phyloP scores from a whole-genome alignment of 2,888 invertebrate species.

The Melanostoma scalare region DNA sequence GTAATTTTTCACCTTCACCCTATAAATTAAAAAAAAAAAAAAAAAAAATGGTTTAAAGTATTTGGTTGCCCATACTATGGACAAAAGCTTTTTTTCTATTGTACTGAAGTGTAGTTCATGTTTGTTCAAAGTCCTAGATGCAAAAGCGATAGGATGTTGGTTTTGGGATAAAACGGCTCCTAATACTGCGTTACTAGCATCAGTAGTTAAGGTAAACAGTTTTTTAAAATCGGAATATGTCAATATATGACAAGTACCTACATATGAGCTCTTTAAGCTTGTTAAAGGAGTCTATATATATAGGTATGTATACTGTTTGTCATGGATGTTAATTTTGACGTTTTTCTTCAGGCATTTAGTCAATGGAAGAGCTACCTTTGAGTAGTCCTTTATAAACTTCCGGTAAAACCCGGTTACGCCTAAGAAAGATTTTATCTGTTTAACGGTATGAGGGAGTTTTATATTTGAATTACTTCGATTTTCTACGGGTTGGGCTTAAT shows the following conservation, averaged over 20 bases:
- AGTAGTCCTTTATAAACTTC: too few relatives aligned
- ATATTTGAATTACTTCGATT: too few relatives aligned
- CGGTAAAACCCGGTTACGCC: too few relatives aligned
- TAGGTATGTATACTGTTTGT: constrained; percentile 10
- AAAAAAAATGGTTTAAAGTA: too few relatives aligned
- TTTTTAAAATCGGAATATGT: constrained; percentile 62
- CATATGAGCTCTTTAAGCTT: constrained; percentile 23
- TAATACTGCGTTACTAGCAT: constrained; percentile 55
- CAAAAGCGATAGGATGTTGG: constrained; percentile 50
- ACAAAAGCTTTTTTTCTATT: constrained; percentile 54
- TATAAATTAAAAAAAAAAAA: too few relatives aligned
- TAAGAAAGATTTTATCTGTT: too few relatives aligned
- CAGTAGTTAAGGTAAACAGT: constrained; percentile 51
- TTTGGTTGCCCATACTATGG: too few relatives aligned
- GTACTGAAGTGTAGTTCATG: constrained; percentile 51
- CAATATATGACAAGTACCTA: too few relatives aligned
- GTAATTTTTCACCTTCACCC: too few relatives aligned
- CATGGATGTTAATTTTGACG: constrained; percentile 12
- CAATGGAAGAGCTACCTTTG: too few relatives aligned
- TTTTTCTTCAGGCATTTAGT: too few relatives aligned
- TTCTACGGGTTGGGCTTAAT: constrained; percentile 76
- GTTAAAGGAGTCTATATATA: too few relatives aligned
- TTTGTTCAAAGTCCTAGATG: constrained; percentile 51
- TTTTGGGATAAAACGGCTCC: constrained; percentile 65
- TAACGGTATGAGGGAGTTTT: constrained; percentile 55